Conservation (phyloP, 2,797 vertebrate species). For the Kryptopterus vitreolus region DNA sequence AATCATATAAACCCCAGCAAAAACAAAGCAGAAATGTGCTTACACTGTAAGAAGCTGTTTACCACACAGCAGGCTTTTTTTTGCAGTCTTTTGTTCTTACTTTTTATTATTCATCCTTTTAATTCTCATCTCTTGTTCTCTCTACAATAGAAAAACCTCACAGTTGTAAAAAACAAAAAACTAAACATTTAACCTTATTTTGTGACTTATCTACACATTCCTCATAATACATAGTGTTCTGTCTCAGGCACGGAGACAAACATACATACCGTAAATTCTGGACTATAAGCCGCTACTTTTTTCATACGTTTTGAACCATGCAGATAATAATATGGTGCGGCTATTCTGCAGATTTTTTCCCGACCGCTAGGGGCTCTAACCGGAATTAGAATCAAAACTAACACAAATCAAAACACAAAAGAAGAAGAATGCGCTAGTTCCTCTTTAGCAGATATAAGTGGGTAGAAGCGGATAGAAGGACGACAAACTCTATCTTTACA, state of each 20-base stretch:
- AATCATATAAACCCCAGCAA: conserved; percentile 16
- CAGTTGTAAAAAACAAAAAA: not conserved
- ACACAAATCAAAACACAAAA: too few relatives aligned
- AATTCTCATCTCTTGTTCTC: conserved; percentile 10
- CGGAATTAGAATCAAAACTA: too few relatives aligned
- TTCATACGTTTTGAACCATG: too few relatives aligned
- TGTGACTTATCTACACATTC: not conserved
- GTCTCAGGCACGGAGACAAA: not conserved
- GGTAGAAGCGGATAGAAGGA: too few relatives aligned
- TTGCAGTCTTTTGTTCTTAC: not conserved
- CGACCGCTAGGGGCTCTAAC: too few relatives aligned
- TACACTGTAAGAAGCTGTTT: conserved; percentile 16
- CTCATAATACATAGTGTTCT: not conserved
- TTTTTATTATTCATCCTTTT: not conserved
- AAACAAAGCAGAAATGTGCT: conserved; percentile 36
- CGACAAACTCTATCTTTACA: too few relatives aligned
- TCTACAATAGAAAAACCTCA: conserved; percentile 7
- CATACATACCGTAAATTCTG: too few relatives aligned
- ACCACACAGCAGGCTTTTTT: conserved; percentile 9
- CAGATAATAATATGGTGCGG: too few relatives aligned
- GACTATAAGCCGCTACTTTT: too few relatives aligned
- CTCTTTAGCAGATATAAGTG: too few relatives aligned
- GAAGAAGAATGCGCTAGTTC: too few relatives aligned
- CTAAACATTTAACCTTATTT: not conserved
- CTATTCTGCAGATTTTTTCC: too few relatives aligned